Conservation (phyloP, 2,797 vertebrate species). For the Acipenser transmontanus region DNA sequence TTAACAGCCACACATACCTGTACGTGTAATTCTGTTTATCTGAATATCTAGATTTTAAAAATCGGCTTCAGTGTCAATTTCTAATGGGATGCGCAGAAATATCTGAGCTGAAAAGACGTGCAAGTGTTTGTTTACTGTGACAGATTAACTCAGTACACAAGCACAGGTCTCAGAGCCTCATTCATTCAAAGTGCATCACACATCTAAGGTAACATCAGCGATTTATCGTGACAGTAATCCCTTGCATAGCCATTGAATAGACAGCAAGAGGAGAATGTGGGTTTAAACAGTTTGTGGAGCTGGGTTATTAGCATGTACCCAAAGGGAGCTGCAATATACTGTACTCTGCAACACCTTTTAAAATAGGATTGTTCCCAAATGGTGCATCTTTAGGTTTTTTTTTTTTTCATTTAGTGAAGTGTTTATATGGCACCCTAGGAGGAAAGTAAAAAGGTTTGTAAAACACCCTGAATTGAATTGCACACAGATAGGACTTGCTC, state of each 20-base stretch:
- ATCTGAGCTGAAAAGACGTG: constrained; percentile 21
- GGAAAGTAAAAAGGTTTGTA: no score
- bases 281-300: constrained; percentile 62
- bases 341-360: constrained; percentile 46
- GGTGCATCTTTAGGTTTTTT: constrained; percentile 38
- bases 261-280: constrained; percentile 54
- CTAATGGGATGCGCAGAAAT: constrained; percentile 18
- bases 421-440: no score
- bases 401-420: constrained; percentile 33
- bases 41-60: no score
- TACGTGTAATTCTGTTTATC: no score
- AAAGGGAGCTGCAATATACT: constrained; percentile 44
- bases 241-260: constrained; percentile 36
- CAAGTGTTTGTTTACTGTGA: constrained; percentile 5
- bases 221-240: constrained; percentile 41
- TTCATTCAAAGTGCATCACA: constrained; percentile 21
- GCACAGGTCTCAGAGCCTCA: constrained; percentile 22
- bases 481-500: no score
- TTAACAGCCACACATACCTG: no score
- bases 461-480: no score
- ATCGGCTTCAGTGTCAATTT: background rate
- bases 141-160: constrained; percentile 33
- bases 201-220: constrained; percentile 33
- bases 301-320: constrained; percentile 52
- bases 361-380: constrained; percentile 39